Evolutionary conservation across 2,888 invertebrate species (phyloP).

Genomic region (Notocelia uddmanniana): DNA sequence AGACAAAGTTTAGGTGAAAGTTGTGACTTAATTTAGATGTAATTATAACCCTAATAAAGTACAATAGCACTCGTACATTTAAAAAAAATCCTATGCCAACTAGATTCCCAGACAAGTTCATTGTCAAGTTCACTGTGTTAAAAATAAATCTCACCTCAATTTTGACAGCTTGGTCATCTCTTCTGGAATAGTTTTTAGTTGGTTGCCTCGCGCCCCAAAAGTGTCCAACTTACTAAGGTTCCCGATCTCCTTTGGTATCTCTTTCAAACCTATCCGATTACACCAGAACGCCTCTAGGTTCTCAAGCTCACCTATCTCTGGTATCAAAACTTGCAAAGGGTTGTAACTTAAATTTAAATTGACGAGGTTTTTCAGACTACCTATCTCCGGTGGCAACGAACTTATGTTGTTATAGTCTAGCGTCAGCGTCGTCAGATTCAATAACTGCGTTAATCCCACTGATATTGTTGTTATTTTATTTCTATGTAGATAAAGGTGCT

Average conservation of each 20-base stretch:
- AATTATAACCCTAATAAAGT: neutral
- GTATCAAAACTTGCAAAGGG: conserved; percentile 84
- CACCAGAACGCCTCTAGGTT: conserved; percentile 89
- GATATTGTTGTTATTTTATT: conserved; percentile 85
- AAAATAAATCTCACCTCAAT: conserved; percentile 73
- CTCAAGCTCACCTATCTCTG: conserved; percentile 86
- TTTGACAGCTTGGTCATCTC: conserved; percentile 84
- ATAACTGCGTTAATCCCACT: conserved; percentile 79
- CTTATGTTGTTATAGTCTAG: conserved; percentile 88
- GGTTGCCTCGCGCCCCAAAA: conserved; percentile 88
- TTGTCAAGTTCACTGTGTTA: conserved; percentile 30
- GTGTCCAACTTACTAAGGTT: conserved; percentile 87
- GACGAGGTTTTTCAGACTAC: conserved; percentile 85
- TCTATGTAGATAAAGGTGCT: conserved; percentile 87
- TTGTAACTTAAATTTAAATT: conserved; percentile 89
- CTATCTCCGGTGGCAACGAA: conserved; percentile 86
- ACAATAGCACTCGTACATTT: neutral
- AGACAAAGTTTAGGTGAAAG: too few species aligned
- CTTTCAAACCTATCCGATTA: conserved; percentile 84
- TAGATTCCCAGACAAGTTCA: conserved; percentile 24
- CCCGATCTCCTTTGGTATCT: conserved; percentile 87
- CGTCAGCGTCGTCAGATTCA: conserved; percentile 87
- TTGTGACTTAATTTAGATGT: too few species aligned
- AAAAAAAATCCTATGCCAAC: conserved; percentile 13
- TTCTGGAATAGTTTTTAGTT: conserved; percentile 83